Conservation (phyloP, 2,888 invertebrate species). For the Lobophora halterata region DNA sequence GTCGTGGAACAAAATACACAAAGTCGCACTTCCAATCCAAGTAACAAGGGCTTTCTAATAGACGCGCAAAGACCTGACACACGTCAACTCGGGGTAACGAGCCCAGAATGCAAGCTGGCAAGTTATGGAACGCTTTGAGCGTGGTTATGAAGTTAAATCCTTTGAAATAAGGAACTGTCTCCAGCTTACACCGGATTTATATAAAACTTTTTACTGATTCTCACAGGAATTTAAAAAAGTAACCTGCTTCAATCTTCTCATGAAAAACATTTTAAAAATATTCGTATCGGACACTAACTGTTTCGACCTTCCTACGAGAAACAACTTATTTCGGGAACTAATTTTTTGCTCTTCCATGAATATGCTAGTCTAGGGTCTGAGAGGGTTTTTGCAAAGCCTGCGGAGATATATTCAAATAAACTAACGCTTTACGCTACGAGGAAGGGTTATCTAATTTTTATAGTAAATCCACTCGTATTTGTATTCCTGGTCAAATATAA, state of each 20-base stretch:
- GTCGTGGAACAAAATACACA: not conserved
- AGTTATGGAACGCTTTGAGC: slow-evolving; percentile 16
- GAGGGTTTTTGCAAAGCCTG: slow-evolving; percentile 7
- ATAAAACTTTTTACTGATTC: slow-evolving; percentile 11
- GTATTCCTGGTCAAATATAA: slow-evolving; percentile 21
- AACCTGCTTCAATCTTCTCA: no score
- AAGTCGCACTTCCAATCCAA: not conserved
- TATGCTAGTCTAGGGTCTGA: slow-evolving; percentile 15
- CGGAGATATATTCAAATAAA: slow-evolving; percentile 15
- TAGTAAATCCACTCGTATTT: slow-evolving; percentile 16
- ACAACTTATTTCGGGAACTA: slow-evolving; percentile 10
- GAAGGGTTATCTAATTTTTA: slow-evolving; percentile 23
- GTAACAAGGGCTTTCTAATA: not conserved
- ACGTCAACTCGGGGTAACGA: slow-evolving; percentile 45
- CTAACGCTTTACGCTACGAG: slow-evolving; percentile 11
- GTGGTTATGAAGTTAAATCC: slow-evolving; percentile 18
- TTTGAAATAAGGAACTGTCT: slow-evolving; percentile 19
- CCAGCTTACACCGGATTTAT: slow-evolving; percentile 9
- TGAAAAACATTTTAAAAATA: no score
- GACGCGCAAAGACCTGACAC: slow-evolving; percentile 33
- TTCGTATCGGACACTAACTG: no score
- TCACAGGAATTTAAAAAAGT: no score
- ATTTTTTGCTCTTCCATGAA: slow-evolving; percentile 15
- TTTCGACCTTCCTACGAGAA: slow-evolving; percentile 6
- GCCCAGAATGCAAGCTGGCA: slow-evolving; percentile 43